Base-by-base conservation (phyloP, 2,113 vertebrate species). In the Catharus fuscescens region DNA sequence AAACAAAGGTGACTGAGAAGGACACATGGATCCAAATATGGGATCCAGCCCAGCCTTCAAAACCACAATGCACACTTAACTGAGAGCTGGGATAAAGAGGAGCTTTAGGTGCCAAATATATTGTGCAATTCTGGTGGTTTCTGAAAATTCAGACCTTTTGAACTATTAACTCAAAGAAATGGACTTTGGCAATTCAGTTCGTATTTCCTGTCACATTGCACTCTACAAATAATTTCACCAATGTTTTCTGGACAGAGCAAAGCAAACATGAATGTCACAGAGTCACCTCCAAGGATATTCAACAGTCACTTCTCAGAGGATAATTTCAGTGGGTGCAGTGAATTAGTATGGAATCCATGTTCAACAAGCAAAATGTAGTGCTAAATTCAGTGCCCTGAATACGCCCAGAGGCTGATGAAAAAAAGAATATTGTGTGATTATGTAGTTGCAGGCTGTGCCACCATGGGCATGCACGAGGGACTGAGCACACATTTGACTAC, bases 101-200 rank as follows among this genome's bases (percentile, higher is more conserved):
- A 54, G 6, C 4, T 76, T 88, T 2, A 1, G 19, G 36, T 15
- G 62, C 9, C 4, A 26, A 65, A 48, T 1, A 4, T 7, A 5
- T 45, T 47, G 10, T 23, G 10, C n/a, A 72, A 23, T 72, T 52
- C 31, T 31, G 6, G 3, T 83, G 29, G 28, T 48, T 52, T 62
- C 44, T 45, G 69, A 59, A 83, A 89, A 50, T 48, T 64, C 44
- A 38, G 9, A 54, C 5, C 11, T 60, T 83, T 77, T 56, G 25
- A 26, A 62, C 17, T 23, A 24, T 12, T 31, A 54, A 53, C 10
- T 9, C 15, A 45, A 83, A 56, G 15, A 9, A 64, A 18, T 42
- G 45, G 44, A 83, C 26, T 50, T 80, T 21, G 7, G 2, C 28
- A 71, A n/a, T 52, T 82, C 29, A 13, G 48, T n/a, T 66, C 4